Conservation (phyloP, 2,113 vertebrate species). For the Tringa solitaria region DNA sequence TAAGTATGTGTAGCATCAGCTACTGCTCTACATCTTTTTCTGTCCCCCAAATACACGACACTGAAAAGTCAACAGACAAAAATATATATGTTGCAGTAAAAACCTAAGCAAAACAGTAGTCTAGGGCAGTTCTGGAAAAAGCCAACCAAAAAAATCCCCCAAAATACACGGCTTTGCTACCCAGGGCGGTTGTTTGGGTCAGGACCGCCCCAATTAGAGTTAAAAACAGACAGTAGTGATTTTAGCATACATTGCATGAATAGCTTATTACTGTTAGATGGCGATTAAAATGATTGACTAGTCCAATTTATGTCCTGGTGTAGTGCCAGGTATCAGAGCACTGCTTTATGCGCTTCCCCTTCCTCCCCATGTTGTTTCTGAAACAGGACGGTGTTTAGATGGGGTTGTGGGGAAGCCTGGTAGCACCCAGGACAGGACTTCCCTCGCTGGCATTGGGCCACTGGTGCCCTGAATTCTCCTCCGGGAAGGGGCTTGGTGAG, state of each 20-base stretch:
- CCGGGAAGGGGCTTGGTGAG: background rate
- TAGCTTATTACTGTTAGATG: background rate
- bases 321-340: background rate
- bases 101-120: constrained; percentile 6
- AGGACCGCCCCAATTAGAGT: background rate
- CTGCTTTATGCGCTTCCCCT: background rate
- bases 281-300: background rate
- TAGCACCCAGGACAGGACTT: background rate
- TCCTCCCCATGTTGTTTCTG: background rate
- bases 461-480: background rate
- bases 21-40: background rate
- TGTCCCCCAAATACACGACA: background rate
- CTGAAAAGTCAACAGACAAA: background rate
- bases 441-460: background rate
- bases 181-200: background rate
- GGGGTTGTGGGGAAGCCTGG: background rate
- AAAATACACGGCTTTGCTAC: background rate
- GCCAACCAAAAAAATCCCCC: background rate
- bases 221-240: background rate
- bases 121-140: background rate
- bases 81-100: constrained; percentile 1
- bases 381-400: background rate
- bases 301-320: background rate
- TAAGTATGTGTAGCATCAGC: background rate
- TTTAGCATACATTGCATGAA: background rate